phyloP scores from a whole-genome alignment of 2,888 invertebrate species.

The Diogma glabrata region DNA sequence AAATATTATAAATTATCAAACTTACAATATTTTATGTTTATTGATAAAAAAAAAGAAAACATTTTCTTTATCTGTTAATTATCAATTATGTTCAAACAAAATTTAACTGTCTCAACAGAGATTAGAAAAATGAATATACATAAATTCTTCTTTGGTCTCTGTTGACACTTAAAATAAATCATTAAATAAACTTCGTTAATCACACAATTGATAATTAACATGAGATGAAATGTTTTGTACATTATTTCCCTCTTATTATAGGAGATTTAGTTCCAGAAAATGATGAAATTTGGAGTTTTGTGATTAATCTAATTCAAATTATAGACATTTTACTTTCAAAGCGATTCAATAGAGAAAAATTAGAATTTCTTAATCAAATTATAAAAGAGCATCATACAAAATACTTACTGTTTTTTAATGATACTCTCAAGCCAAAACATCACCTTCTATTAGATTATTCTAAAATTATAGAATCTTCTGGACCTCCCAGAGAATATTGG shows the following conservation, averaged over 20 bases:
- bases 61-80: no score
- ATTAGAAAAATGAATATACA: no score
- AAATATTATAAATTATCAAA: no score
- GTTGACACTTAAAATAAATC: no score
- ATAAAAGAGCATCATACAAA: constrained; percentile 12
- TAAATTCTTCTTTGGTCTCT: no score
- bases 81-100: no score
- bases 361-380: not conserved
- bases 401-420: constrained; percentile 9
- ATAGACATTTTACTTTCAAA: not conserved
- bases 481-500: constrained; percentile 11
- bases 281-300: not conserved
- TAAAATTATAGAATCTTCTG: constrained; percentile 9
- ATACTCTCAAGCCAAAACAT: constrained; percentile 12
- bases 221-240: constrained; percentile 13
- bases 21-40: no score
- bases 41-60: no score
- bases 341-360: not conserved
- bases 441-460: constrained; percentile 13
- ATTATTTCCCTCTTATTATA: not conserved
- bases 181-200: no score
- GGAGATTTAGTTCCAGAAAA: not conserved
- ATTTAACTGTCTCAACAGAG: no score
- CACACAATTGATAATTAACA: no score
- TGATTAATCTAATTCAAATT: not conserved